A percentile compares a stretch with the other conserved stretches of the same genome.
phyloP scores from a whole-genome alignment of 2,888 invertebrate species.

The Spisula solida region DNA sequence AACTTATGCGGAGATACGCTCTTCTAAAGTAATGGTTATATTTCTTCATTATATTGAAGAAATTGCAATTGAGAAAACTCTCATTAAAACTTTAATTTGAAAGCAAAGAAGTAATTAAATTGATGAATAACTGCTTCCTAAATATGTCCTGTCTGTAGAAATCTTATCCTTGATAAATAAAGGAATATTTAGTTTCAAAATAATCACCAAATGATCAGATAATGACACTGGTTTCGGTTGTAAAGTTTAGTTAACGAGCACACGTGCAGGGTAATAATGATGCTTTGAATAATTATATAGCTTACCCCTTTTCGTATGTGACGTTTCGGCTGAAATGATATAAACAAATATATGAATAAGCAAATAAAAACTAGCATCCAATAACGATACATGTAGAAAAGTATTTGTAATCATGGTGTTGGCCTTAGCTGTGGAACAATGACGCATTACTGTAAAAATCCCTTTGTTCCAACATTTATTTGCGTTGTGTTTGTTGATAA shows the following conservation, averaged over 20 bases:
- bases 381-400: too few species aligned
- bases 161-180: background rate
- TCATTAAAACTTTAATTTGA: too few species aligned
- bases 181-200: background rate
- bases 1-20: too few species aligned
- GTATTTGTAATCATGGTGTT: too few species aligned
- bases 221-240: background rate
- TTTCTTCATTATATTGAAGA: too few species aligned
- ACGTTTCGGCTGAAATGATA: conserved; percentile 36
- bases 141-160: background rate
- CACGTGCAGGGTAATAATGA: background rate
- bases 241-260: background rate
- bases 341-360: background rate
- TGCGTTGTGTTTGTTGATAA: too few species aligned
- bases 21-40: too few species aligned
- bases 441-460: too few species aligned
- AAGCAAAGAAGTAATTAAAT: background rate
- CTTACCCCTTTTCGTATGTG: conserved; percentile 46
- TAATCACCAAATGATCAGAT: background rate
- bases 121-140: background rate
- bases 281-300: background rate
- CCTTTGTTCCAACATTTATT: too few species aligned
- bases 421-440: too few species aligned
- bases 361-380: too few species aligned
- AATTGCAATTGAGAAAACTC: too few species aligned